A percentile compares a stretch with the other conserved stretches of the same genome.
phyloP scores from a whole-genome alignment of 2,888 invertebrate species.

The Rhimphoctona megacephalus region DNA sequence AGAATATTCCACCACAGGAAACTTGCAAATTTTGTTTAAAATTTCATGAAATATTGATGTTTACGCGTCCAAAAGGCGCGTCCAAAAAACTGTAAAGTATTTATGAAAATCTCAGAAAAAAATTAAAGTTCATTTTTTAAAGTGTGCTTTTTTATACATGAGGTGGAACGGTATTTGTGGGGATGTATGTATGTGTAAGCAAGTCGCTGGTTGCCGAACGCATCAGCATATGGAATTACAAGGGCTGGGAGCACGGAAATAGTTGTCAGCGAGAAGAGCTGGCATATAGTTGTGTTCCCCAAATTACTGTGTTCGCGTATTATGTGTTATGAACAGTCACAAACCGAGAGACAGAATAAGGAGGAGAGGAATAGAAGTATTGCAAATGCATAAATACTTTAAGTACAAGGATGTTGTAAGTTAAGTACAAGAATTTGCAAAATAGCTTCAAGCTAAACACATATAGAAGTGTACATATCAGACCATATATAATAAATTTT shows the following conservation, averaged over 20 bases:
- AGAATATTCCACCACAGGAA: too few species aligned
- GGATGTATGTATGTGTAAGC: background rate
- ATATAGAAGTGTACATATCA: too few species aligned
- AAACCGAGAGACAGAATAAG: conserved; percentile 20
- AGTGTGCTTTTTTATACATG: background rate
- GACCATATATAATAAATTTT: background rate
- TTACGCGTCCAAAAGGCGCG: too few species aligned
- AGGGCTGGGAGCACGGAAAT: conserved; percentile 71
- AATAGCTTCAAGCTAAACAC: conserved; percentile 14
- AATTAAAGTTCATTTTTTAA: too few species aligned
- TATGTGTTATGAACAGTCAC: conserved; percentile 9
- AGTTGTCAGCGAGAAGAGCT: conserved; percentile 61
- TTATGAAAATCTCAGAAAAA: too few species aligned
- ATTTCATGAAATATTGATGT: too few species aligned
- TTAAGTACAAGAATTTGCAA: conserved; percentile 32
- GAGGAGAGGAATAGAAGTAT: conserved; percentile 29
- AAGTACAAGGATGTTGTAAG: conserved; percentile 72
- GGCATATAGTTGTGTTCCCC: conserved; percentile 25
- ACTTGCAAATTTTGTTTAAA: too few species aligned
- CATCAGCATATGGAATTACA: conserved; percentile 78
- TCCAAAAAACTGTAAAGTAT: too few species aligned
- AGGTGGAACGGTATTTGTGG: background rate
- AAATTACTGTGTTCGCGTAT: conserved; percentile 26
- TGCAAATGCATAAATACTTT: conserved; percentile 76
- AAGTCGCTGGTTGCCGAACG: conserved; percentile 30